A percentile compares a stretch with the other conserved stretches of the same genome.
Conservation (phyloP, 1,140 invertebrate species). For the Hyposmocoma kahamanoa region DNA sequence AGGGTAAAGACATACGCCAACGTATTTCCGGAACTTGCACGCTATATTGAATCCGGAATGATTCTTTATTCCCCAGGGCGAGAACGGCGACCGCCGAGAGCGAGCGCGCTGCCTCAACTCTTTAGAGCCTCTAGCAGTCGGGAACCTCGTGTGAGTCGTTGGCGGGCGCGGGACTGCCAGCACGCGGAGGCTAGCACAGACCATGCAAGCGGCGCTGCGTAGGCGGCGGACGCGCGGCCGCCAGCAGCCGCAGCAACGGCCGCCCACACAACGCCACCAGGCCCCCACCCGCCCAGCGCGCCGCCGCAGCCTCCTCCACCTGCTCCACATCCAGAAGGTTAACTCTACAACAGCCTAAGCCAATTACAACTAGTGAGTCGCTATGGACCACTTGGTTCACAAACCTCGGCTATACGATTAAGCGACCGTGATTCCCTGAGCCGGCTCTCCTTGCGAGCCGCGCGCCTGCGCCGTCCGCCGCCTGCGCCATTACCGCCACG, state of each 20-base stretch:
- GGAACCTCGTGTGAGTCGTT: not conserved
- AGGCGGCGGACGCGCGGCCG: conserved; percentile 40
- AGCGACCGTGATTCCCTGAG: conserved; percentile 86
- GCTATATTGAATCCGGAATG: too few relatives aligned
- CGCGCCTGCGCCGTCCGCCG: conserved; percentile 56
- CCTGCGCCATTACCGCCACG: conserved; percentile 33
- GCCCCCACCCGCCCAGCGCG: conserved; percentile 46
- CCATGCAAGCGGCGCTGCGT: conserved; percentile 43
- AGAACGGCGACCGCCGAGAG: too few relatives aligned
- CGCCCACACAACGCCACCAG: conserved; percentile 53
- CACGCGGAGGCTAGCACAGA: conserved; percentile 36
- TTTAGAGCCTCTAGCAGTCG: too few relatives aligned
- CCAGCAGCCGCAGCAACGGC: conserved; percentile 48
- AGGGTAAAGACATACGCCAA: not conserved
- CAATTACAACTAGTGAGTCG: too few relatives aligned
- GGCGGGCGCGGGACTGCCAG: conserved; percentile 7
- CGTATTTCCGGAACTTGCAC: not conserved
- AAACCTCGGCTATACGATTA: conserved; percentile 88
- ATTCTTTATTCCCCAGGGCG: too few relatives aligned
- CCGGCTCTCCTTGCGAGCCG: conserved; percentile 76
- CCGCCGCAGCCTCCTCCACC: conserved; percentile 47
- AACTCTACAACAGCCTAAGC: too few relatives aligned
- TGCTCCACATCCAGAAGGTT: too few relatives aligned
- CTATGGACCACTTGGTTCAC: too few relatives aligned
- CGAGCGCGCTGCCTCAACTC: too few relatives aligned